A percentile compares a stretch with the other conserved stretches of the same genome.
These are phyloP conservation scores for Bucco capensis DNA, from an alignment of 2,113 vertebrate species.

Conservation along the genomic window DNA sequence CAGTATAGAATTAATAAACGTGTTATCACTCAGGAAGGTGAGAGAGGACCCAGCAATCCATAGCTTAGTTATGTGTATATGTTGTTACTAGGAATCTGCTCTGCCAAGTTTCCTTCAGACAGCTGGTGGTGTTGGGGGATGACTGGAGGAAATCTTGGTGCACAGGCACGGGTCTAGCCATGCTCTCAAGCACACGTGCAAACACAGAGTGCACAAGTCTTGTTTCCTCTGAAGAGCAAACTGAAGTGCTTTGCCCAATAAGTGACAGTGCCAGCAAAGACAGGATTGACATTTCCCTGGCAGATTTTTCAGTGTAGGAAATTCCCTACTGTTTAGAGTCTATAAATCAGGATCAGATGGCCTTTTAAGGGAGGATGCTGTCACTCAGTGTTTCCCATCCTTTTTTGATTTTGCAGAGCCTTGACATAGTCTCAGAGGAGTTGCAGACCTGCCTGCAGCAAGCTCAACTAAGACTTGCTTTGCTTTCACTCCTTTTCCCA, in stretches of 20 bases:
- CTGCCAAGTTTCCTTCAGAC: not conserved
- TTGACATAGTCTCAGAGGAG: not conserved
- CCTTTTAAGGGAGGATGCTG: not conserved
- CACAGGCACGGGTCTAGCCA: rapidly evolving
- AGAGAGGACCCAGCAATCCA: not conserved
- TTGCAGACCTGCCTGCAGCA: not conserved
- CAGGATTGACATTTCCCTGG: not conserved
- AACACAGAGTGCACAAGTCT: rapidly evolving
- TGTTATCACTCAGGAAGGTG: not conserved
- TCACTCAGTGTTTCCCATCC: not conserved
- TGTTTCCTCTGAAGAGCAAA: not conserved
- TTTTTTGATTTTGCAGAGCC: not conserved
- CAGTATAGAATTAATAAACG: not conserved
- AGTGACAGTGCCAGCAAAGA: not conserved
- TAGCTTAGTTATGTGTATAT: rapidly evolving
- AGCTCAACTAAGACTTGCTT: rapidly evolving
- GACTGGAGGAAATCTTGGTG: not conserved
- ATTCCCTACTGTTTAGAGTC: not conserved
- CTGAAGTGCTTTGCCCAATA: not conserved
- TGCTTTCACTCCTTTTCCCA: not conserved
- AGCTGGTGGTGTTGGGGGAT: not conserved
- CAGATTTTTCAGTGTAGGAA: not conserved
- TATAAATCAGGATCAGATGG: not conserved
- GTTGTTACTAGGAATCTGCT: rapidly evolving
- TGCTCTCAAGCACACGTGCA: rapidly evolving